These are phyloP conservation scores for Saccopteryx bilineata DNA, from an alignment of 2,113 vertebrate species.

Conservation along the genomic window DNA sequence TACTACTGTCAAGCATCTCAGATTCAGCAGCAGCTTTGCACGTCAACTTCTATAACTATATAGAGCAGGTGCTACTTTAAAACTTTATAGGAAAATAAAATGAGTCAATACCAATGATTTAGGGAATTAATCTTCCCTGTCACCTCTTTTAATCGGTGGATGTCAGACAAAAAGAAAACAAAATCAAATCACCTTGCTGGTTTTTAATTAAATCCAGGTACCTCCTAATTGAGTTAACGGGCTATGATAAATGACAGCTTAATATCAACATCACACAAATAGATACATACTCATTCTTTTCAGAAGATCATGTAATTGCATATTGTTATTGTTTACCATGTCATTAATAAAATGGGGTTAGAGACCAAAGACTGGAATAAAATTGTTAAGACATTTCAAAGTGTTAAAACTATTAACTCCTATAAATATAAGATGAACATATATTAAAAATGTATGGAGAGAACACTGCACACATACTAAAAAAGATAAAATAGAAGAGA, in stretches of 20 bases:
- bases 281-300: not conserved
- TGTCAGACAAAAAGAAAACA: conserved; percentile 6
- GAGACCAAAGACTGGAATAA: not conserved
- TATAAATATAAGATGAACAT: not conserved
- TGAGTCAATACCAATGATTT: not conserved
- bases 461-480: not conserved
- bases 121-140: not conserved
- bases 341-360: not conserved
- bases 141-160: not conserved
- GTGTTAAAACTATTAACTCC: not conserved
- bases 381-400: not conserved
- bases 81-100: not conserved
- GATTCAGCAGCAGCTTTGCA: not conserved
- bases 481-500: not conserved
- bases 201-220: not conserved
- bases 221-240: not conserved
- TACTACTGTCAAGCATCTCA: not conserved
- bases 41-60: not conserved
- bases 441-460: not conserved
- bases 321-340: not conserved
- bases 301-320: not conserved
- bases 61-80: not conserved
- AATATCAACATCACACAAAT: not conserved
- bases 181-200: not conserved
- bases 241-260: not conserved